A percentile compares a stretch with the other conserved stretches of the same genome.
These are phyloP conservation scores for Porites rus DNA, from an alignment of 92 coral and sea anemone genomes.

Conservation along the genomic window DNA sequence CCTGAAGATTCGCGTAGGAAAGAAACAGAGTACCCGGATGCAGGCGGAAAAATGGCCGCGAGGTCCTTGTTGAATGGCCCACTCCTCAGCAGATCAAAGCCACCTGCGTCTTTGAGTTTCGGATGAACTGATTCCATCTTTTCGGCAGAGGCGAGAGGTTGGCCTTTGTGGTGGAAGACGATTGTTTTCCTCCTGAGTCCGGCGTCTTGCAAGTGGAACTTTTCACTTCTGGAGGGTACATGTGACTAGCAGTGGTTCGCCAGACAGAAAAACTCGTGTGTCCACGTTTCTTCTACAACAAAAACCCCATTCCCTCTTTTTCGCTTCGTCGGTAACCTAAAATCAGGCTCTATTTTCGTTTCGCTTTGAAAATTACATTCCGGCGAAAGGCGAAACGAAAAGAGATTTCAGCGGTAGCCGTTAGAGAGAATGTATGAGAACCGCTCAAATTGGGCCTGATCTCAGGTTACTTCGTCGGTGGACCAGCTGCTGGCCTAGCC, in stretches of 20 bases:
- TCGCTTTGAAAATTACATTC: no score
- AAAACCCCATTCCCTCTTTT: not conserved
- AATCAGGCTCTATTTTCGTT: no score
- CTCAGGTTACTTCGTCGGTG: not conserved
- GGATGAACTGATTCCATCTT: constrained; percentile 21
- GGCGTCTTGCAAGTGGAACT: constrained; percentile 23
- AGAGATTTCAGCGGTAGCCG: no score
- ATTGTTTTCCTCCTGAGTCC: constrained; percentile 34
- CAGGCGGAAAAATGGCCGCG: constrained; percentile 31
- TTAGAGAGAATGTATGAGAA: no score
- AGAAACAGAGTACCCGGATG: constrained; percentile 43
- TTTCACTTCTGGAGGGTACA: constrained; percentile 30
- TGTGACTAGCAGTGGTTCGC: not conserved
- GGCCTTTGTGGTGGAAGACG: constrained; percentile 1
- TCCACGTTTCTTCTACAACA: constrained; percentile 29
- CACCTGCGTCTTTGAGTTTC: constrained; percentile 34
- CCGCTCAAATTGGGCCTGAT: no score
- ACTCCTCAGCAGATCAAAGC: constrained; percentile 40
- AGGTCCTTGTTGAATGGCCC: constrained; percentile 29
- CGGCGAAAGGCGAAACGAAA: no score
- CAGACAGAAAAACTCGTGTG: constrained; percentile 41
- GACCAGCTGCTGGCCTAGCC: constrained; percentile 7
- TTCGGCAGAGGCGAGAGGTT: not conserved
- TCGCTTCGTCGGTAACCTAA: not conserved
- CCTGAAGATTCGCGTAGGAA: constrained; percentile 44